Percentiles rank a stretch among this genome's conserved stretches.
Conservation (phyloP, 2,113 vertebrate species). For the Pteronura brasiliensis region DNA sequence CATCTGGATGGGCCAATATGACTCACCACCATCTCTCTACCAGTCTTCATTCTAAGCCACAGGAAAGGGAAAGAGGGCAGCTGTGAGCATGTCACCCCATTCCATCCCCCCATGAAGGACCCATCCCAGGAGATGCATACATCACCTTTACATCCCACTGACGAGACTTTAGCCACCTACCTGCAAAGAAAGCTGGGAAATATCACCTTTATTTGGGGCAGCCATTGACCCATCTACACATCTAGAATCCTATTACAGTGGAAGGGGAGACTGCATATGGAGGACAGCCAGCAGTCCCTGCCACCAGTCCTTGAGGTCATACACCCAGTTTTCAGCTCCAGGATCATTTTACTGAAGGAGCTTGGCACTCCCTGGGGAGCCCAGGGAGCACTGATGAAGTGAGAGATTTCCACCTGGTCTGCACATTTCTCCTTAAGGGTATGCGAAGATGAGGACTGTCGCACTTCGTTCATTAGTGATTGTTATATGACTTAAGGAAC, state of each 20-base stretch:
- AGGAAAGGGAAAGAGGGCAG: not conserved
- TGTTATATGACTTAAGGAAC: not conserved
- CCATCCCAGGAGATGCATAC: not conserved
- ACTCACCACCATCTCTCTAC: not conserved
- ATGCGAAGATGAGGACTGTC: not conserved
- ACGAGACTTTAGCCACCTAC: not conserved
- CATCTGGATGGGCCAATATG: not conserved
- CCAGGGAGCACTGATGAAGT: not conserved
- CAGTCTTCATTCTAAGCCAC: not conserved
- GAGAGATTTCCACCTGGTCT: not conserved
- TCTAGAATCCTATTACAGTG: not conserved
- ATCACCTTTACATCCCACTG: not conserved
- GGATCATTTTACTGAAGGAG: not conserved
- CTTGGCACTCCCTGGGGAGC: not conserved
- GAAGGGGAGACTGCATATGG: not conserved
- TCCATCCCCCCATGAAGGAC: not conserved
- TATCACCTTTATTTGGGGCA: not conserved
- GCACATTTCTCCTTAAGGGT: not conserved
- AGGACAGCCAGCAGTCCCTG: not conserved
- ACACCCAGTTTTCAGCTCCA: not conserved
- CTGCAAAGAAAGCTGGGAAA: not conserved
- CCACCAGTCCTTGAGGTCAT: not conserved
- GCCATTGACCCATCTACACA: not conserved
- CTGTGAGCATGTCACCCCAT: not conserved
- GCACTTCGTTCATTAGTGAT: not conserved